Percentiles rank a stretch among this genome's conserved stretches.
These are phyloP conservation scores for Engraulis encrasicolus DNA, from an alignment of 2,113 vertebrate genomes.

Conservation along the genomic window DNA sequence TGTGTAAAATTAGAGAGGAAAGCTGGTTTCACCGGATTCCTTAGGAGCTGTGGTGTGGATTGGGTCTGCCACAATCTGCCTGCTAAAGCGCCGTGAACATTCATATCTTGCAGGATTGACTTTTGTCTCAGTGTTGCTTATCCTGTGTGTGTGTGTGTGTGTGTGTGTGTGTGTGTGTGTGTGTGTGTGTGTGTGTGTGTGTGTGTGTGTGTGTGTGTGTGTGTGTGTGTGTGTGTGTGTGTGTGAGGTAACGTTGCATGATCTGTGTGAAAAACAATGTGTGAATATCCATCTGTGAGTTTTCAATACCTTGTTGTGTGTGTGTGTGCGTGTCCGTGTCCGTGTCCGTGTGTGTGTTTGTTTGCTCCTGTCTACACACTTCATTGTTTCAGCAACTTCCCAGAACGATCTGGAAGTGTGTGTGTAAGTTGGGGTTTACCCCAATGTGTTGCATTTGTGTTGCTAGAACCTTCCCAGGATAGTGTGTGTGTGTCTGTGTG, in stretches of 20 bases:
- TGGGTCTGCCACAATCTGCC: neutral
- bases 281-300: no score
- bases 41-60: neutral
- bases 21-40: neutral
- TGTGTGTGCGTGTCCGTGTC: neutral
- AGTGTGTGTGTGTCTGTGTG: neutral
- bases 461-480: no score
- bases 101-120: neutral
- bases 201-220: no score
- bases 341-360: neutral
- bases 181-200: no score
- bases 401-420: neutral
- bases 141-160: neutral
- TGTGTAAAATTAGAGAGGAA: neutral
- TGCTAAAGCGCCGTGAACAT: neutral
- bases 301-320: no score
- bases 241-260: no score
- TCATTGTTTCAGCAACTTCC: neutral
- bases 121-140: neutral
- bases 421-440: no score
- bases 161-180: neutral
- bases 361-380: neutral
- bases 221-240: no score
- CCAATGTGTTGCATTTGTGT: no score
- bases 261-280: no score